phyloP scores from a whole-genome alignment of 2,888 invertebrate species.

The Carcina quercana region DNA sequence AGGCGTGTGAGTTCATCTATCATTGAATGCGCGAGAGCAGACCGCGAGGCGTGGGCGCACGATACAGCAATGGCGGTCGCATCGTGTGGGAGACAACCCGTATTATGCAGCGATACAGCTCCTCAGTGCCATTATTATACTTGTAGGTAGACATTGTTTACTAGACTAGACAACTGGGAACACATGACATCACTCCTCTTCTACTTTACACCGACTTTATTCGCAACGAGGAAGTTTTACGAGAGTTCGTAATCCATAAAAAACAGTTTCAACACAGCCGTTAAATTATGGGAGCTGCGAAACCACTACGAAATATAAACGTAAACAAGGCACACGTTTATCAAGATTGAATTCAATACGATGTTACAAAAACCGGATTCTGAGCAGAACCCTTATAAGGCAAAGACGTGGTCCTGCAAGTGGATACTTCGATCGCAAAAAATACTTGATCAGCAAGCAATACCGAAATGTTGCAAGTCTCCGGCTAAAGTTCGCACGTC shows the following conservation, averaged over 20 bases:
- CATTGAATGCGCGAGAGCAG: slow-evolving; percentile 20
- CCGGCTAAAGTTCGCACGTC: slow-evolving; percentile 51
- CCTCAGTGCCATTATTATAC: slow-evolving; percentile 16
- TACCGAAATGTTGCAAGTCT: slow-evolving; percentile 55
- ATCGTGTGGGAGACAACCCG: slow-evolving; percentile 20
- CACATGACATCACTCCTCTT: slow-evolving; percentile 3
- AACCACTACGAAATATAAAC: slow-evolving; percentile 37
- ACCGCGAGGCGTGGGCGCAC: slow-evolving; percentile 22
- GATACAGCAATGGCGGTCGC: slow-evolving; percentile 9
- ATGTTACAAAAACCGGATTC: slow-evolving; percentile 53
- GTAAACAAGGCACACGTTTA: slow-evolving; percentile 48
- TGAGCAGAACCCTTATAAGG: slow-evolving; percentile 45
- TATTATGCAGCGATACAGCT: slow-evolving; percentile 20
- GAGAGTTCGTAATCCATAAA: slow-evolving; percentile 9
- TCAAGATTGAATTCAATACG: slow-evolving; percentile 56
- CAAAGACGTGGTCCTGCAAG: slow-evolving; percentile 50
- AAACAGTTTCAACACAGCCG: slow-evolving; percentile 14
- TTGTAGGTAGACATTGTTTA: slow-evolving; percentile 15
- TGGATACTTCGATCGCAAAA: slow-evolving; percentile 56
- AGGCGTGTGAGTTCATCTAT: slow-evolving; percentile 24
- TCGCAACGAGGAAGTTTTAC: slow-evolving; percentile 6
- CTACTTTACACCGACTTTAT: slow-evolving; percentile 1
- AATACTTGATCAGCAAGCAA: slow-evolving; percentile 52
- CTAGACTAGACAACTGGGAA: slow-evolving; percentile 8
- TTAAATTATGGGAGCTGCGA: slow-evolving; percentile 23